These are phyloP conservation scores for Camptogramma bilineatum DNA, from an alignment of 2,888 invertebrate genomes.

Conservation along the genomic window DNA sequence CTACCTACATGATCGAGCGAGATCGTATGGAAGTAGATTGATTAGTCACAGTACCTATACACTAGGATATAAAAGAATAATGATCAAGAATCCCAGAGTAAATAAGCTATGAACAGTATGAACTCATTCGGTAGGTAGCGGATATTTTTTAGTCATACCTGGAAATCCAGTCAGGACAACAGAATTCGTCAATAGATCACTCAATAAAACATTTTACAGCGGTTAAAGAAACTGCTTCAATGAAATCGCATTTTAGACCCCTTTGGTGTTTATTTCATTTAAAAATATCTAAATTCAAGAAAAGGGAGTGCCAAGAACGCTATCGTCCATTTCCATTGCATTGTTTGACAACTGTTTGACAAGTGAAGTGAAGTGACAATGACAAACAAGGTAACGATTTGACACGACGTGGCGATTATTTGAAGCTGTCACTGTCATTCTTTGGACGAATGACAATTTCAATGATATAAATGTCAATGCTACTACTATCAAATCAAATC, in stretches of 20 bases:
- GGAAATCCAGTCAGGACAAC: constrained; percentile 14
- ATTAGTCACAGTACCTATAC: neutral
- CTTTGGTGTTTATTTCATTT: constrained; percentile 3
- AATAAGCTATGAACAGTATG: constrained; percentile 25
- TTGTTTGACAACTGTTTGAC: constrained; percentile 12
- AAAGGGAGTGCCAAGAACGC: constrained; percentile 63
- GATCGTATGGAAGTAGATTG: neutral
- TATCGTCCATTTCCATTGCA: constrained; percentile 45
- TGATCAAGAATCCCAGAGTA: constrained; percentile 12
- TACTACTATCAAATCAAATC: too few relatives aligned
- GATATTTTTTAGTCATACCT: constrained; percentile 20
- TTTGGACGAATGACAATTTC: too few relatives aligned
- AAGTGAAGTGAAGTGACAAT: neutral
- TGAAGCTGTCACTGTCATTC: neutral
- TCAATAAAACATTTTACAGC: constrained; percentile 28
- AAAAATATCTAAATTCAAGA: constrained; percentile 41
- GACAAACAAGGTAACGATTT: neutral
- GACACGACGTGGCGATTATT: neutral
- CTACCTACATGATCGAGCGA: neutral
- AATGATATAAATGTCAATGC: too few relatives aligned
- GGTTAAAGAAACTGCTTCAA: constrained; percentile 6
- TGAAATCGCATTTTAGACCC: constrained; percentile 38
- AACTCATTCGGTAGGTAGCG: constrained; percentile 18
- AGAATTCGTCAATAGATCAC: constrained; percentile 14
- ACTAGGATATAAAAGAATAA: neutral